Percentiles rank a stretch among this genome's conserved stretches.
phyloP scores from a whole-genome alignment of 2,113 vertebrate species.

The Genyomyrus donnyi region DNA sequence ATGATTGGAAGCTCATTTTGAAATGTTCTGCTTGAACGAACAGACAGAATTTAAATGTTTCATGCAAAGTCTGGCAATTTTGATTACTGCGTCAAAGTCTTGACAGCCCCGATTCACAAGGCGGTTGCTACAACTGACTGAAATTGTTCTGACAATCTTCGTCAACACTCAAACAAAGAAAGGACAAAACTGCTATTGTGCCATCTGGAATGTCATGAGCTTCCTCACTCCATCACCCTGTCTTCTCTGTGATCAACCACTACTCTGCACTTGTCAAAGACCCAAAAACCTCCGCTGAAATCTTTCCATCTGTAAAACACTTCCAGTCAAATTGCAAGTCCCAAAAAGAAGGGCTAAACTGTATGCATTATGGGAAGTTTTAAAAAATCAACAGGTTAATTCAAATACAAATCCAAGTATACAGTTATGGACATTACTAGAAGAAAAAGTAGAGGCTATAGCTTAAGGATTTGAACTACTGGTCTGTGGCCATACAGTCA shows the following conservation, averaged over 20 bases:
- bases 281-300: neutral
- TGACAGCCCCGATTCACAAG: neutral
- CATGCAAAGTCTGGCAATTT: neutral
- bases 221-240: neutral
- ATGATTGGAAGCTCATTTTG: neutral
- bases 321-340: neutral
- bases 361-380: neutral
- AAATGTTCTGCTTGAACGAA: conserved; percentile 6
- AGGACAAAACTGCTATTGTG: neutral
- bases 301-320: neutral
- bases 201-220: neutral
- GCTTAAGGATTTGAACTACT: neutral
- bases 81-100: neutral
- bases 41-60: neutral
- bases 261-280: neutral
- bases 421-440: neutral
- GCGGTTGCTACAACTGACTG: neutral
- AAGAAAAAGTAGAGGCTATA: neutral
- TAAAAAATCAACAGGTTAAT: neutral
- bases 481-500: neutral
- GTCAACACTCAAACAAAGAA: neutral
- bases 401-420: neutral
- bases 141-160: neutral
- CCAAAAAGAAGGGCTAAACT: neutral
- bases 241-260: neutral